These are phyloP conservation scores for Oncorhynchus kisutch DNA, from an alignment of 2,113 vertebrate genomes.

Conservation along the genomic window DNA sequence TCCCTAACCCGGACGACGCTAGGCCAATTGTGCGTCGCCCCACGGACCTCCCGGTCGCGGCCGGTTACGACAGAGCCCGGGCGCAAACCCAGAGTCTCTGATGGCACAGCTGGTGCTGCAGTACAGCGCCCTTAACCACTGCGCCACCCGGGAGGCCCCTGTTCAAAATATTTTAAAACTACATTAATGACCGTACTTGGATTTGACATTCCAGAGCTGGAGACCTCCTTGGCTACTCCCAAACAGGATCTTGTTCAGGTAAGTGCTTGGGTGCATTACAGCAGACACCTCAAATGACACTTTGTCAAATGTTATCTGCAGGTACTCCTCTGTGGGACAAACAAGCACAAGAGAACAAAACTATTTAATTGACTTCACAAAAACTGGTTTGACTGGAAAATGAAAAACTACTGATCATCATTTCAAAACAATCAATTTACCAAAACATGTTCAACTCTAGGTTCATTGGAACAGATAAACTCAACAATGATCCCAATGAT, in stretches of 20 bases:
- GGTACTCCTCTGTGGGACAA: constrained; percentile 81
- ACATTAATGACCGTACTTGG: constrained; percentile 76
- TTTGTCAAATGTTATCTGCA: constrained; percentile 85
- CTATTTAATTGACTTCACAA: neutral
- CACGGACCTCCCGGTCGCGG: no score
- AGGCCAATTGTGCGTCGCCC: no score
- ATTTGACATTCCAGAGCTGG: constrained; percentile 96
- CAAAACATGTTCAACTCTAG: neutral
- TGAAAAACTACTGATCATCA: neutral
- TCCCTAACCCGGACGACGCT: no score
- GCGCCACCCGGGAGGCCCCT: no score
- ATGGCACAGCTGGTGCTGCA: no score
- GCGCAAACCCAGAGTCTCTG: no score
- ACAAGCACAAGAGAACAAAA: constrained; percentile 3
- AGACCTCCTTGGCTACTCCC: constrained; percentile 90
- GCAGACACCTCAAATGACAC: constrained; percentile 83
- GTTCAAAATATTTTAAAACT: no score
- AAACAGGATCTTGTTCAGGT: constrained; percentile 95
- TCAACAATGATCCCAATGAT: neutral
- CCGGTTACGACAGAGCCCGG: no score
- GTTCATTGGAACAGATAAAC: neutral
- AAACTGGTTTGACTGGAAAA: neutral
- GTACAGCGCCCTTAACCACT: no score
- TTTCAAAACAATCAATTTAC: neutral
- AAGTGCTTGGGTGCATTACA: constrained; percentile 92